Evolutionary conservation across 2,888 invertebrate genomes (phyloP).

Genomic region (Drosophila quinaria): DNA sequence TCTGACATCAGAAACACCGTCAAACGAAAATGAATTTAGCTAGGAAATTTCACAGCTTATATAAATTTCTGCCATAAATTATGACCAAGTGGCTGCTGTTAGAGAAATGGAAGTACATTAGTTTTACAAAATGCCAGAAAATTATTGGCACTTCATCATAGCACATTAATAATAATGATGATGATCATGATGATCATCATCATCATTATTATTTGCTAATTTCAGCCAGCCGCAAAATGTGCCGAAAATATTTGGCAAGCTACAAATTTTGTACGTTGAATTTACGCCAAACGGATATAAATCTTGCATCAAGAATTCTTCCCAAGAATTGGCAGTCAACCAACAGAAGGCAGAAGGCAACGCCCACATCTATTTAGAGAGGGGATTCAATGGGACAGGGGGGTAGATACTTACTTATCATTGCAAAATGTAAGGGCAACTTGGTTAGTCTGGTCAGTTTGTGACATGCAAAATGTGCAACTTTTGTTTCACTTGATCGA

Average conservation of each 20-base stretch:
- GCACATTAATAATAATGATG: slow-evolving; percentile 28
- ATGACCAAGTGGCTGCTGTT: slow-evolving; percentile 25
- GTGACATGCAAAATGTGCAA: slow-evolving; percentile 12
- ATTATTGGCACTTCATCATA: slow-evolving; percentile 64
- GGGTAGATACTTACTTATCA: slow-evolving; percentile 1
- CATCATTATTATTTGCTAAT: slow-evolving; percentile 31
- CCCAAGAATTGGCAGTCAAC: slow-evolving; percentile 28
- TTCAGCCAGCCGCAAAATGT: slow-evolving; percentile 46
- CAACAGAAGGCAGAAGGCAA: slow-evolving; percentile 9
- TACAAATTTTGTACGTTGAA: slow-evolving; percentile 31
- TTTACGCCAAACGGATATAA: slow-evolving; percentile 27
- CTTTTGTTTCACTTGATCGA: too few species aligned
- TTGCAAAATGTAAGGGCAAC: neutral
- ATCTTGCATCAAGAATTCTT: slow-evolving; percentile 35
- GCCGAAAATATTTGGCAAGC: slow-evolving; percentile 53
- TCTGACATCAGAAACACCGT: neutral
- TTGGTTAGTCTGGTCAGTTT: slow-evolving; percentile 7
- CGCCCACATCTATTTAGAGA: neutral
- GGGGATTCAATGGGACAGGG: neutral
- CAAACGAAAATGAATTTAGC: neutral
- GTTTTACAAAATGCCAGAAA: slow-evolving; percentile 52
- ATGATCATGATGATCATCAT: slow-evolving; percentile 19
- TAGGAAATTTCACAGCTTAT: neutral
- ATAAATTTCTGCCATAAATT: slow-evolving; percentile 32
- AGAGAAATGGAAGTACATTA: slow-evolving; percentile 33